These are phyloP conservation scores for Nicator chloris DNA, from an alignment of 2,113 vertebrate genomes.

Conservation along the genomic window DNA sequence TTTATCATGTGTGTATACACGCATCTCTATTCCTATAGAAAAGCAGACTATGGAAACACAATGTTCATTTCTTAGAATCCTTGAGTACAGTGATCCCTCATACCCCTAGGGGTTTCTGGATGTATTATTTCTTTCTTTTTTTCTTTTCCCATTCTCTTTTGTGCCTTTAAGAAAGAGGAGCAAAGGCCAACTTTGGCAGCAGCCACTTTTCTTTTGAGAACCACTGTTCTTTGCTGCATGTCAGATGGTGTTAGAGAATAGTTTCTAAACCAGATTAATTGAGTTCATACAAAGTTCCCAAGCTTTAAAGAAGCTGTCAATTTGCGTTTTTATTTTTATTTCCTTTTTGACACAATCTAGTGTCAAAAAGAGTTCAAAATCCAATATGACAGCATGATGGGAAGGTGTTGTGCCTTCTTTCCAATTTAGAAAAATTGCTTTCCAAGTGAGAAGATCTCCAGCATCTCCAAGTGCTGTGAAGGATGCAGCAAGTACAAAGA, in stretches of 20 bases:
- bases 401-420: conserved; percentile 22
- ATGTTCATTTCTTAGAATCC: neutral
- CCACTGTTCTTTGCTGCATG: neutral
- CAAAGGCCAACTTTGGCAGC: neutral
- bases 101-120: neutral
- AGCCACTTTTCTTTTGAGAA: neutral
- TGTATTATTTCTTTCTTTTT: neutral
- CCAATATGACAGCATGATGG: neutral
- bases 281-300: neutral
- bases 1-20: neutral
- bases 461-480: neutral
- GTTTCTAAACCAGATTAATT: conserved; percentile 6
- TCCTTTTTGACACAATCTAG: conserved; percentile 2
- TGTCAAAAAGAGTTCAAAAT: conserved; percentile 31
- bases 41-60: neutral
- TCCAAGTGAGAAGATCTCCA: conserved; percentile 34
- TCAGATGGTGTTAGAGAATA: neutral
- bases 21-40: neutral
- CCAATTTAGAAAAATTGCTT: neutral
- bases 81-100: neutral
- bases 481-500: neutral
- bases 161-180: neutral
- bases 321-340: neutral
- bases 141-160: neutral
- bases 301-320: neutral